Base-by-base conservation (phyloP, 2,888 invertebrate genomes). In the Yponomeuta cagnagella region DNA sequence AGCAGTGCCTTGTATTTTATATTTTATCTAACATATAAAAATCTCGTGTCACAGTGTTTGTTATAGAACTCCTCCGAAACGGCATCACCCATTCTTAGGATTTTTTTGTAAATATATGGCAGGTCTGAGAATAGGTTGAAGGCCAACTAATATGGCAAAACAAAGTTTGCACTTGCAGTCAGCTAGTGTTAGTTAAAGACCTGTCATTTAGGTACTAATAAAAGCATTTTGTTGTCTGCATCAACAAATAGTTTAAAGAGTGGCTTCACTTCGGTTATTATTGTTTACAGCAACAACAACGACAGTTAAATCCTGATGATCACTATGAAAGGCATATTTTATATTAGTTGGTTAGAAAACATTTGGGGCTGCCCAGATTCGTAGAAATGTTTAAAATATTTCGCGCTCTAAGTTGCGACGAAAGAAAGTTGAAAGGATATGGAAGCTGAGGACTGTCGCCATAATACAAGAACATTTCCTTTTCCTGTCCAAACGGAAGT, bases 401-500 rank as follows among this genome's bases (percentile, higher is more conserved):
- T 72, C 70, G 72, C 72, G 71, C 70, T 72, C 65, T 58, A 70
- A 43, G 69, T 71, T 68, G 65, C 64, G 48, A 69, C 71, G 72
- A 71, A 70, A 71, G 52, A 71, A 72, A 78, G 76, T 75, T 74
- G 81, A 87, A 86, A 88, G 89, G 88, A 88, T 89, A 80, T 81
- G 87, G 86, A 87, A 23, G 23, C 15, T 68, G 15, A 74, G 73
- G 73, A 75, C 75, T 74, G 72, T 75, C 73, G 74, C 77, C 79
- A 82, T 82, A 79, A 85, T 84, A 92, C 93, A 86, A 81, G 80
- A 74, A 84, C 86, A 90, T 93, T 94, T 94, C 94, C 94, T 94
- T 93, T 94, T 94, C 94, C 94, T 94, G 93, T 93, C 83, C 76
- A 64, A 80, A 81, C 86, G 87, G 86, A 87, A 86, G 83, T 87